phyloP scores from a whole-genome alignment of 1,140 invertebrate genomes.

The Habropoda laboriosa region DNA sequence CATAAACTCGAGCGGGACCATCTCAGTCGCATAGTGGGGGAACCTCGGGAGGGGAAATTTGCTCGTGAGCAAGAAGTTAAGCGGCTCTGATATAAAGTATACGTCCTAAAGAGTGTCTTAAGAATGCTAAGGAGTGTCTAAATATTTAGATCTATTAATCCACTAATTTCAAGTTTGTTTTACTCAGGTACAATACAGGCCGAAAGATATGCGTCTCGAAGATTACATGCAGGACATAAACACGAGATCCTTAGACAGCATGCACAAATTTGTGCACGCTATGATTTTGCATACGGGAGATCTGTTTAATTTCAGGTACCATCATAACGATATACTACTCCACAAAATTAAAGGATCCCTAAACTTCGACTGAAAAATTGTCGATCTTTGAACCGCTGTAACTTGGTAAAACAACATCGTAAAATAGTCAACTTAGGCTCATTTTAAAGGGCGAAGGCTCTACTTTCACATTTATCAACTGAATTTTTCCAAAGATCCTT shows the following conservation, averaged over 20 bases:
- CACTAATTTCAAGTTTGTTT: background rate
- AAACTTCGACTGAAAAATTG: too few relatives aligned
- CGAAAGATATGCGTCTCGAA: slow-evolving; percentile 61
- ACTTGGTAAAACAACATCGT: background rate
- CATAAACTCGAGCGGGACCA: too few relatives aligned
- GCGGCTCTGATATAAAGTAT: too few relatives aligned
- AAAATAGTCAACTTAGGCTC: background rate
- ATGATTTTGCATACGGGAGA: slow-evolving; percentile 63
- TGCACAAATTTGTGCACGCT: slow-evolving; percentile 67
- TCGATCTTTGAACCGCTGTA: too few relatives aligned
- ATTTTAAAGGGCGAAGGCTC: background rate
- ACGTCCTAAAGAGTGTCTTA: too few relatives aligned
- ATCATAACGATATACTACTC: background rate
- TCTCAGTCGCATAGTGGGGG: too few relatives aligned
- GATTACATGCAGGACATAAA: slow-evolving; percentile 66
- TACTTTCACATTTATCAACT: background rate
- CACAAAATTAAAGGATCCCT: too few relatives aligned
- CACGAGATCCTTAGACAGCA: slow-evolving; percentile 65
- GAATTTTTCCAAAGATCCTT: background rate
- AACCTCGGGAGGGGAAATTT: too few relatives aligned
- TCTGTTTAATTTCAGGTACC: slow-evolving; percentile 66
- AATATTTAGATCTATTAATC: too few relatives aligned
- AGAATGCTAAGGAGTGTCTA: too few relatives aligned
- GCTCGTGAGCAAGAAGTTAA: too few relatives aligned
- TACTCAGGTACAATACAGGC: slow-evolving; percentile 64